A percentile compares a stretch with the other conserved stretches of the same genome.
phyloP scores from a whole-genome alignment of 2,888 invertebrate species.

The Drosophila percnosoma region DNA sequence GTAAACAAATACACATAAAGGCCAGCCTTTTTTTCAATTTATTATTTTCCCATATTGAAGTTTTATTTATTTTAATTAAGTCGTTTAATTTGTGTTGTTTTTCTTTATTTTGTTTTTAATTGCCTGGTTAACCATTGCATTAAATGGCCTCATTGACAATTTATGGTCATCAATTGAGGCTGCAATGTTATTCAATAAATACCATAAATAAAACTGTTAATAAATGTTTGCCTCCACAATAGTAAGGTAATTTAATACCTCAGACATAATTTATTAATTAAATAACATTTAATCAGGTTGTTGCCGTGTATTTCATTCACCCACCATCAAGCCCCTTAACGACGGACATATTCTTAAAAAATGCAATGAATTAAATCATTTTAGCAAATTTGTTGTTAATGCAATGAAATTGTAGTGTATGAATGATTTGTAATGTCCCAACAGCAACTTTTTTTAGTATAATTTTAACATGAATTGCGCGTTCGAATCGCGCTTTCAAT shows the following conservation, averaged over 20 bases:
- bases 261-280: conserved; percentile 14
- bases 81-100: conserved; percentile 53
- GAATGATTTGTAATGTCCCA: background rate
- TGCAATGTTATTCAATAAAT: conserved; percentile 21
- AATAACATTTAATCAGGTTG: conserved; percentile 9
- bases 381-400: background rate
- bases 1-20: conserved; percentile 17
- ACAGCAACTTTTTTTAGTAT: background rate
- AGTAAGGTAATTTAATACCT: conserved; percentile 1
- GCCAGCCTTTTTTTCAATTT: conserved; percentile 16
- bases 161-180: conserved; percentile 34
- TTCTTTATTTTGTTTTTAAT: conserved; percentile 39
- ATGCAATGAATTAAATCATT: background rate
- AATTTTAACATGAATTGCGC: background rate
- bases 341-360: background rate
- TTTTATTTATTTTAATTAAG: conserved; percentile 69
- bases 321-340: background rate
- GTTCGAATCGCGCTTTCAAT: background rate
- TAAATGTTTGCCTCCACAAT: conserved; percentile 14
- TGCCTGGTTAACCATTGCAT: conserved; percentile 43
- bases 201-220: conserved; percentile 25
- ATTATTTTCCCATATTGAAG: conserved; percentile 36
- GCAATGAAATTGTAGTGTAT: background rate
- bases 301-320: background rate
- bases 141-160: conserved; percentile 38